These are phyloP conservation scores for Ephestia elutella DNA, from an alignment of 1,140 invertebrate genomes.

Conservation along the genomic window DNA sequence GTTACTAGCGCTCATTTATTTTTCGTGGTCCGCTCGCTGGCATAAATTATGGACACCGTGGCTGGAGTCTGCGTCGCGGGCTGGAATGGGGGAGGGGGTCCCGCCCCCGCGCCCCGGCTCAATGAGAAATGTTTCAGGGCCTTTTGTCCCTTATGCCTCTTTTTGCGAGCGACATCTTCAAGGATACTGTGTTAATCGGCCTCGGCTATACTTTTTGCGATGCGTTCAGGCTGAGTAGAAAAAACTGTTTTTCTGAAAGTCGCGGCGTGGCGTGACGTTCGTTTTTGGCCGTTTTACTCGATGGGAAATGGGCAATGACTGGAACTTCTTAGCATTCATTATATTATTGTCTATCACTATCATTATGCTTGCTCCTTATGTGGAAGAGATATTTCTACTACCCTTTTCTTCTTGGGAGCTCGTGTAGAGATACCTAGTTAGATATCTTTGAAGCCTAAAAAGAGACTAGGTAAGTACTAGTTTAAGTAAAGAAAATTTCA, in stretches of 20 bases:
- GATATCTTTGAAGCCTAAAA: too few relatives aligned
- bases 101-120: conserved; percentile 36
- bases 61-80: conserved; percentile 37
- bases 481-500: too few relatives aligned
- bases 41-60: conserved; percentile 68
- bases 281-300: not conserved
- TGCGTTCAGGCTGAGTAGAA: conserved; percentile 33
- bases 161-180: conserved; percentile 65
- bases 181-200: conserved; percentile 70
- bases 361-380: too few relatives aligned
- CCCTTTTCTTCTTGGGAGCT: too few relatives aligned
- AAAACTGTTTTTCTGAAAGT: conserved; percentile 30
- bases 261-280: not conserved
- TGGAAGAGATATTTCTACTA: too few relatives aligned
- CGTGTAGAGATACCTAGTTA: not conserved
- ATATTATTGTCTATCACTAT: too few relatives aligned
- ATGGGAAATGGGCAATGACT: not conserved
- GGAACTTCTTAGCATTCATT: not conserved
- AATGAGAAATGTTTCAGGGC: conserved; percentile 66
- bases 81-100: conserved; percentile 18
- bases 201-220: conserved; percentile 49
- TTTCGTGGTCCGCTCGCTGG: conserved; percentile 60
- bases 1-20: conserved; percentile 58
- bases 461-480: too few relatives aligned
- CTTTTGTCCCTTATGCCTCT: conserved; percentile 58